These are phyloP conservation scores for Piezodorus guildinii DNA, from an alignment of 1,140 invertebrate species.

Conservation along the genomic window DNA sequence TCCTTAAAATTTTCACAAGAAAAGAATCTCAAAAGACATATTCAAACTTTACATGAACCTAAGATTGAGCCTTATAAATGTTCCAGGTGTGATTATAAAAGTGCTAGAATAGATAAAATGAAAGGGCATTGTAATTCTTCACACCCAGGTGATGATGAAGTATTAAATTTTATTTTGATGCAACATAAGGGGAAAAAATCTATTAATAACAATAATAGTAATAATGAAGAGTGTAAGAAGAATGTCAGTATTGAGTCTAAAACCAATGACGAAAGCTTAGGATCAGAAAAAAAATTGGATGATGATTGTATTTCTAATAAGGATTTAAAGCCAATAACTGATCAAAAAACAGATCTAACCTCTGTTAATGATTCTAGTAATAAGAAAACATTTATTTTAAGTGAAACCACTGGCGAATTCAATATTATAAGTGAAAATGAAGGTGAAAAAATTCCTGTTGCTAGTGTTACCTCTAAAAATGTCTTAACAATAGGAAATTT, in stretches of 20 bases:
- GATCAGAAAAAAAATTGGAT: not conserved
- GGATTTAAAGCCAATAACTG: not conserved
- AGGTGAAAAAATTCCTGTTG: constrained; percentile 17
- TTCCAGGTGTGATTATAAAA: constrained; percentile 14
- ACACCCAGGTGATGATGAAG: not conserved
- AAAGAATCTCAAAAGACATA: constrained; percentile 19
- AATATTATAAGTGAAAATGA: constrained; percentile 7
- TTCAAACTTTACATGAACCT: constrained; percentile 15
- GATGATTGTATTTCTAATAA: not conserved
- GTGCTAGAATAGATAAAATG: constrained; percentile 7
- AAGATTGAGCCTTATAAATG: not conserved
- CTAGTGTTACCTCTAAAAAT: constrained; percentile 17
- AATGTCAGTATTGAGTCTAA: not conserved
- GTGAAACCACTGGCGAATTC: constrained; percentile 13
- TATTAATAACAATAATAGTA: not conserved
- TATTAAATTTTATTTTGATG: not conserved
- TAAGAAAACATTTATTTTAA: constrained; percentile 3
- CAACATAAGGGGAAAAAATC: not conserved
- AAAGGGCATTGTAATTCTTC: constrained; percentile 5
- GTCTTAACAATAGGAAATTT: constrained; percentile 19
- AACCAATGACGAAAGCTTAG: not conserved
- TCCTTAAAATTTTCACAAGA: constrained; percentile 11
- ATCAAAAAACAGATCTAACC: too few species aligned
- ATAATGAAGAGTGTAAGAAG: not conserved
- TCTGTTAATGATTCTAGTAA: not conserved